phyloP scores from a whole-genome alignment of 2,888 invertebrate genomes.

The Drosophila parthenogenetica region DNA sequence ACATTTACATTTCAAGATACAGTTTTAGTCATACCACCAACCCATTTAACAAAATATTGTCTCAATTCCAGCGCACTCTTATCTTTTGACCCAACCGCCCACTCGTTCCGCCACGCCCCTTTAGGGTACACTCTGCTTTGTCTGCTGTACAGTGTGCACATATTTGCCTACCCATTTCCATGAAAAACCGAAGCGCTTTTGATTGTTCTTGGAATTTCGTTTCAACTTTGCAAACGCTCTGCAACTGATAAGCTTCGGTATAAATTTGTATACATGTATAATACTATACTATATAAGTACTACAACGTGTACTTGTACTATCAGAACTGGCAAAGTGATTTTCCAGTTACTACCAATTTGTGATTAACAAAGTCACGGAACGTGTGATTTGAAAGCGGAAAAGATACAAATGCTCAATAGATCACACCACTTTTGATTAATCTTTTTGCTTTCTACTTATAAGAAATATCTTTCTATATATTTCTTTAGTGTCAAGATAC shows the following conservation, averaged over 20 bases:
- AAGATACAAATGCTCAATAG: background rate
- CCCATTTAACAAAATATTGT: slow-evolving; percentile 16
- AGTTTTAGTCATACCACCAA: background rate
- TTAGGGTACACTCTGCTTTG: background rate
- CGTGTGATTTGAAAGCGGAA: background rate
- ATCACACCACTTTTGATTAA: background rate
- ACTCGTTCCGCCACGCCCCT: background rate
- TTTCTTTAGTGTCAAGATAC: background rate
- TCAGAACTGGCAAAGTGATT: slow-evolving; percentile 33
- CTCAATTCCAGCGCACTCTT: slow-evolving; percentile 31
- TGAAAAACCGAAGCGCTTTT: slow-evolving; percentile 72
- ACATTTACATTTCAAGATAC: slow-evolving; percentile 4
- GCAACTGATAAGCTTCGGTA: slow-evolving; percentile 42
- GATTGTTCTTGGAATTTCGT: slow-evolving; percentile 74
- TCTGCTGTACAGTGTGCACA: slow-evolving; percentile 51
- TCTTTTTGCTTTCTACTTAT: background rate
- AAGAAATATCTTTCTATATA: background rate
- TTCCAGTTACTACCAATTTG: slow-evolving; percentile 25
- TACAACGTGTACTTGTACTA: slow-evolving; percentile 28
- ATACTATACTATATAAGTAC: background rate
- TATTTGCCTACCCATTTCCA: slow-evolving; percentile 71
- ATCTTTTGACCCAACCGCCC: slow-evolving; percentile 17
- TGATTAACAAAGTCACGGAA: slow-evolving; percentile 24
- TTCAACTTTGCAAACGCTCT: slow-evolving; percentile 64
- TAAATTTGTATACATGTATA: slow-evolving; percentile 2